A percentile compares a stretch with the other conserved stretches of the same genome.
Evolutionary conservation across 2,888 invertebrate species (phyloP).

Genomic region (Agrochola litura): DNA sequence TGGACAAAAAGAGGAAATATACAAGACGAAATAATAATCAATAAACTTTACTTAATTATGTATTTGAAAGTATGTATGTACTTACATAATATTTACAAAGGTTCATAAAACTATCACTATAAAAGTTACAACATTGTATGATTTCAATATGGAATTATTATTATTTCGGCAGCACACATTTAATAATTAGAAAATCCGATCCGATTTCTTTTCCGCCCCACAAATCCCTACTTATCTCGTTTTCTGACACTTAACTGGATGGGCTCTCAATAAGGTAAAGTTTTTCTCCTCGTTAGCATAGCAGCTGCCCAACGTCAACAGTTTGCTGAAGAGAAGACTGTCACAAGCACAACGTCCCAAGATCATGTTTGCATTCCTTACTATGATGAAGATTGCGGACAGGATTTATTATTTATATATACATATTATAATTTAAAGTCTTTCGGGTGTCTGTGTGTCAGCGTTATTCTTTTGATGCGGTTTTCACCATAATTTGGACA

Average conservation of each 20-base stretch:
- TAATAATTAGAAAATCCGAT: neutral
- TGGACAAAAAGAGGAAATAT: neutral
- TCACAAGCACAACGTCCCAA: neutral
- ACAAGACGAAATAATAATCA: conserved; percentile 24
- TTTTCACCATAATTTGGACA: neutral
- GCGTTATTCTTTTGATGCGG: neutral
- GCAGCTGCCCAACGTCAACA: neutral
- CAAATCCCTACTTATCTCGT: neutral
- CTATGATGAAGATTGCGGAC: neutral
- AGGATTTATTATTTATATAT: neutral
- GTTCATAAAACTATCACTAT: conserved; percentile 6
- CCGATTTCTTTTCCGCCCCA: no score
- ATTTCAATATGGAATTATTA: conserved; percentile 12
- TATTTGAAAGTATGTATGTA: conserved; percentile 21
- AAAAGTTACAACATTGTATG: conserved; percentile 21
- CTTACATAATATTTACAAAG: conserved; percentile 28
- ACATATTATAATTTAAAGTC: neutral
- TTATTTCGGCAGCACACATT: conserved; percentile 20
- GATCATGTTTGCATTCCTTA: neutral
- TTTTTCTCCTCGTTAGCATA: neutral
- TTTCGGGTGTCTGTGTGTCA: neutral
- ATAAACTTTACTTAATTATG: conserved; percentile 4
- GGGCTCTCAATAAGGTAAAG: conserved; percentile 18
- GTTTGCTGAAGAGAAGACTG: neutral
- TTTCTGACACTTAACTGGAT: neutral